Evolutionary conservation across 2,888 invertebrate species (phyloP), one percentile per base, ranked within the genome.

Genomic region (Lasioglossum villosulum): DNA sequence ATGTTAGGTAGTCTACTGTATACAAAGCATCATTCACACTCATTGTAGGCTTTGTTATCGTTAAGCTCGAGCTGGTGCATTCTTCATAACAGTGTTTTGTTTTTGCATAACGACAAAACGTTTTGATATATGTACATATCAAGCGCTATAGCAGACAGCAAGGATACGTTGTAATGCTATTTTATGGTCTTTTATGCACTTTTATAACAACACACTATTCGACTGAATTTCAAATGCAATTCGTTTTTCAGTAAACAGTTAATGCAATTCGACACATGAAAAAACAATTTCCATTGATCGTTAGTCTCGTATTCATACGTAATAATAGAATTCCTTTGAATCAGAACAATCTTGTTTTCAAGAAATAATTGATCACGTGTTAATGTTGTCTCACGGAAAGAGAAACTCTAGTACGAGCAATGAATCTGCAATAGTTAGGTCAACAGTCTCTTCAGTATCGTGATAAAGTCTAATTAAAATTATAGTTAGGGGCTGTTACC

Each of bases 361-460:
- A 14, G n/a, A 39, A 48, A 39, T 30, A 45, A 73, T 45, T 74
- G 30, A 34, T 66, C 74, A 30, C 30, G 23, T 52, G 4, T 79
- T 27, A 39, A 73, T 45, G 10, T 48, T 74, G 48, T 45, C 12
- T n/a, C 34, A 66, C 37, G 34, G 37, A 66, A 48, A 63, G 19
- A 30, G 2, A 30, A 6, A 48, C n/a, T 52, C 34, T 66, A 79
- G 19, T 12, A 14, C 37, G 37, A 16, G 10, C 34, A 79, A 75
- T 4, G 48, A 45, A 83, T 83, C 75, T 80, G 80, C 30, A 83
- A 82, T 45, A 75, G 48, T 73, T 68, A 74, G 27, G 48, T 34
- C 37, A 68, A 66, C 10, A 48, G 37, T 34, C 37, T 77, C 66
- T 73, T 77, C 68, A 23, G n/a, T 8, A 37, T 45, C 30, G 68